Percentiles rank a stretch among this genome's conserved stretches.
Conservation (phyloP, 2,113 vertebrate genomes). For the Heterocephalus glaber region DNA sequence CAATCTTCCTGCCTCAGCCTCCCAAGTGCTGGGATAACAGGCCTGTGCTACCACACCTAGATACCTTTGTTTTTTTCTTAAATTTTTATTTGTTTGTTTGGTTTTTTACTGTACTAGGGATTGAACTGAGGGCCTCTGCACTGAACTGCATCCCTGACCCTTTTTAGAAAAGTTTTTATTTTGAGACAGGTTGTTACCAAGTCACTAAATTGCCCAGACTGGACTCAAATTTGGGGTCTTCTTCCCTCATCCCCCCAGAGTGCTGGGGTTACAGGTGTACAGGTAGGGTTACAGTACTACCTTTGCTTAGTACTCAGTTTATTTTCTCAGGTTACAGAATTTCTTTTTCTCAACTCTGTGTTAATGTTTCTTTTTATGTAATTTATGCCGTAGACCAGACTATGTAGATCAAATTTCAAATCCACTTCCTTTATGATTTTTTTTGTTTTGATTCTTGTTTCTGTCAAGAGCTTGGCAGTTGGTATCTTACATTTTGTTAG, state of each 20-base stretch:
- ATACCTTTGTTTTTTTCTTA: neutral
- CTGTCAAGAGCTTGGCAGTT: neutral
- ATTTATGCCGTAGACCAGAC: neutral
- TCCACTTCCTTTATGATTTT: neutral
- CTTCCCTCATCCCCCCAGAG: neutral
- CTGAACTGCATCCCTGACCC: neutral
- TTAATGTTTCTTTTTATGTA: slow-evolving; percentile 24
- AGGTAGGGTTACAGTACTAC: too few relatives aligned
- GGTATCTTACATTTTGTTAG: slow-evolving; percentile 27
- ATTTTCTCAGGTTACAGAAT: slow-evolving; percentile 22
- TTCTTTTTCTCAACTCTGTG: neutral
- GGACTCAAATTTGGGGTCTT: neutral
- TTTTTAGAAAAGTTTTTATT: neutral
- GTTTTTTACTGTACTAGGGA: neutral
- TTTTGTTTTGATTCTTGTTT: neutral
- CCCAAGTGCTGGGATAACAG: neutral
- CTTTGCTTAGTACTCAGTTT: slow-evolving; percentile 23
- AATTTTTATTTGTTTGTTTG: neutral
- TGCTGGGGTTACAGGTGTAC: neutral
- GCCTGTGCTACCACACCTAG: neutral
- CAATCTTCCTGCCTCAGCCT: neutral
- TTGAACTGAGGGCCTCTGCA: neutral
- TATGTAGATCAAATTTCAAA: slow-evolving; percentile 7
- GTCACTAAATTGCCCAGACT: neutral
- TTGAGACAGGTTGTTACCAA: neutral